A percentile compares a stretch with the other conserved stretches of the same genome.
These are phyloP conservation scores for Leptinotarsa juncta DNA, from an alignment of 2,888 invertebrate genomes.

Conservation along the genomic window DNA sequence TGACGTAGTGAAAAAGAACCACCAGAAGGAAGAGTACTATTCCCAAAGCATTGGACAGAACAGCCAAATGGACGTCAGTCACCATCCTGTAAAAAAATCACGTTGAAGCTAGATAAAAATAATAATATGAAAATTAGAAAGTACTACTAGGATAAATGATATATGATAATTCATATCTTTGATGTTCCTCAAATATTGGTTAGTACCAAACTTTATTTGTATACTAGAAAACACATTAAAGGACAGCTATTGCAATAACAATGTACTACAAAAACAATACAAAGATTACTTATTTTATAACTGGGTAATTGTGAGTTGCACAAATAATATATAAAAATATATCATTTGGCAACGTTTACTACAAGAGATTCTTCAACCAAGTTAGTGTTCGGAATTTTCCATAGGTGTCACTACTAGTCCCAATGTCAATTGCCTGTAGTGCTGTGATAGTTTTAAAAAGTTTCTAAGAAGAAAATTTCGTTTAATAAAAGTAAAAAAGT, in stretches of 20 bases:
- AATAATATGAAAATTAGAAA: background rate
- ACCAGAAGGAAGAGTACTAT: conserved; percentile 92
- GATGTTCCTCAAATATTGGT: too few species aligned
- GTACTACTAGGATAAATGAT: background rate
- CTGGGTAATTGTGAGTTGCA: too few species aligned
- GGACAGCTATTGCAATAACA: too few species aligned
- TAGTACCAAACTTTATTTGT: too few species aligned
- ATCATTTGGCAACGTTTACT: background rate
- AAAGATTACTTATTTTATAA: too few species aligned
- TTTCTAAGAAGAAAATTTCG: conserved; percentile 4
- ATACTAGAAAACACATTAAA: too few species aligned
- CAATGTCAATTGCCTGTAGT: background rate
- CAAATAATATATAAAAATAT: background rate
- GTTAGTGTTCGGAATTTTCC: background rate
- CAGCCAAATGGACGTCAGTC: conserved; percentile 94
- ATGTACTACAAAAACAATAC: too few species aligned
- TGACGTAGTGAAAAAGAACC: conserved; percentile 96
- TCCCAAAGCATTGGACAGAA: conserved; percentile 95
- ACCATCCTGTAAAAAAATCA: conserved; percentile 76
- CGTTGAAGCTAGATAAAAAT: background rate
- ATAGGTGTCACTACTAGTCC: background rate
- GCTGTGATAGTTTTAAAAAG: conserved; percentile 3
- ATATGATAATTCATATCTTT: too few species aligned
- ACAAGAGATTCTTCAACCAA: background rate
- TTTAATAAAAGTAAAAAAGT: background rate